Base-by-base conservation (phyloP, 2,797 vertebrate species). In the Sternarchorhynchus goeldii region DNA sequence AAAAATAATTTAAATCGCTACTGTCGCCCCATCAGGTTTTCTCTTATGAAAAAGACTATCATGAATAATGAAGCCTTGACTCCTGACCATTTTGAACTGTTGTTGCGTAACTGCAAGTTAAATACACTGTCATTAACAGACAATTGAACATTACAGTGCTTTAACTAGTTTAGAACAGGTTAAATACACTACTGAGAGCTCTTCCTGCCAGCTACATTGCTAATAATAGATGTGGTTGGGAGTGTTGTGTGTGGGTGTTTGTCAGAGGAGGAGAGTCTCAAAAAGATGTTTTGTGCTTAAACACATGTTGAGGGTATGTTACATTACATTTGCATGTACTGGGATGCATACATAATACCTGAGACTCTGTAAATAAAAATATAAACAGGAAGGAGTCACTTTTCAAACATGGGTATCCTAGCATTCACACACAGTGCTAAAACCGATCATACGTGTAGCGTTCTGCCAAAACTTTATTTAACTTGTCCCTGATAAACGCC, bases 201-300 rank as follows among this genome's bases (percentile, higher is more conserved):
- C 73, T 74, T 76, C 75, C 71, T 77, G 75, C 70, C 75, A 36
- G 64, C 65, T 64, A 20, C 70, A 60, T 67, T 21, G 73, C 77
- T 84, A 82, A 77, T 79, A 79, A 82, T 84, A 84, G 83, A 17
- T 82, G 77, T 12, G 80, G 77, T 77, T 75, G 34, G n/a, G 70
- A 34, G 32, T 50, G 20, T 70, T 73, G 34, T 41, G 63, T 36
- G 73, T 72, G 74, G 32, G 20, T 69, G 71, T 29, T n/a, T 62
- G 50, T 34, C 7, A 32, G 2, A 18, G 36, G 56, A 17, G 18
- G 60, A 72, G n/a, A 66, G 36, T 56, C 31, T 50, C 6, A 2
- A 21, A 60, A 77, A 25, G 62, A 63, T 34, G 1, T 17, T 50
- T 50, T 50, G 25, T 20, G 21, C 59, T 31, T 2, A 14, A 60